Base-by-base conservation (phyloP, 2,888 invertebrate species). In the Ormyrus rosae region DNA sequence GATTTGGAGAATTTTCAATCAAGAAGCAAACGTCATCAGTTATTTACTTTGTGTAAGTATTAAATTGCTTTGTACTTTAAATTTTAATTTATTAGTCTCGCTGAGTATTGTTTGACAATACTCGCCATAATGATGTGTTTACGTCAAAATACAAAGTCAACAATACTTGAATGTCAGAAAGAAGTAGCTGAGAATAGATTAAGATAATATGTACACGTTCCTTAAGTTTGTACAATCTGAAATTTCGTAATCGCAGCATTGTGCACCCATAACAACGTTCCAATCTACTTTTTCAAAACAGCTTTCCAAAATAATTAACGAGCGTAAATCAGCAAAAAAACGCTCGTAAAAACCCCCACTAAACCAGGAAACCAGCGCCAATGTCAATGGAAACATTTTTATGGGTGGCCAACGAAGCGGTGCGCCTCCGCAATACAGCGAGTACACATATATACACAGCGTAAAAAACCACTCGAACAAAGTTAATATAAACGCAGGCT, bases 61-160 rank as follows among this genome's bases (percentile, higher is more conserved):
- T 34, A 34, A 34, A 34, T 34, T 34, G 34, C 34, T 34, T 34
- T 34, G 11, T 58, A 34, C 34, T 55, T n/a, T 45, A n/a, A n/a
- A 34, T 34, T 34, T 34, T 34, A 34, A 34, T 34, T 34, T 34
- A 34, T 34, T 34, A 34, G 34, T 4, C 4, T 34, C 34, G 34
- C 34, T 34, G 34, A 4, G 34, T 34, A 34, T 34, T 34, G 4
- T 34, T 51, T n/a, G 9, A 61, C 10, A 45, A 70, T 60, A 61
- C 8, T 69, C 19, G 0, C 0, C 1, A 69, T 56, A 19, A 58
- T 4, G 34, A 34, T 4, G 34, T 34, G 3, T 34, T 34, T 34
- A 34, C 34, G 4, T 34, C 34, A 69, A 60, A 71, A 65, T 56
- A 9, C 58, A 74, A 67, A 68, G 50, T 74, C 67, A 58, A 67